phyloP scores from a whole-genome alignment of 2,797 vertebrate species.

The Sciaenops ocellatus region DNA sequence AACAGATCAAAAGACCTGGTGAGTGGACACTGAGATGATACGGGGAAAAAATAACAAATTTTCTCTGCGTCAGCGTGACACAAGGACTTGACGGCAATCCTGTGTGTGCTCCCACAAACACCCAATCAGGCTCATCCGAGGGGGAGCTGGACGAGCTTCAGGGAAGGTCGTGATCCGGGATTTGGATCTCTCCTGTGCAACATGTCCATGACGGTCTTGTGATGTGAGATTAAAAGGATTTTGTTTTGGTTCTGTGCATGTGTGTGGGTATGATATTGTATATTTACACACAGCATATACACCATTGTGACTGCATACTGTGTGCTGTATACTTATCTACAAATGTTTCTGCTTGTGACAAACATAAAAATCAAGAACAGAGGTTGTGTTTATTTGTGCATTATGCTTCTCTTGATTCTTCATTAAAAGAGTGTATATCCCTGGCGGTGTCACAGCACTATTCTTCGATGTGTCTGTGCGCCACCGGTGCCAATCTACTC shows the following conservation, averaged over 20 bases:
- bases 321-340: conserved; percentile 6
- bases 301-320: background rate
- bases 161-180: conserved; percentile 63
- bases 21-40: conserved; percentile 23
- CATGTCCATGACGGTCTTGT: conserved; percentile 48
- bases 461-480: conserved; percentile 19
- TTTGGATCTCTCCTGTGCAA: conserved; percentile 65
- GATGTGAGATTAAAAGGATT: conserved; percentile 63
- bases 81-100: conserved; percentile 10
- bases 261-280: conserved; percentile 28
- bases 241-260: conserved; percentile 23
- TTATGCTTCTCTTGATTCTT: conserved; percentile 31
- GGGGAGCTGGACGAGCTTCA: conserved; percentile 51
- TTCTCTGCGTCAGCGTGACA: conserved; percentile 37
- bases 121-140: conserved; percentile 39
- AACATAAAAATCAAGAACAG: background rate
- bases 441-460: conserved; percentile 20
- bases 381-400: background rate
- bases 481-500: background rate
- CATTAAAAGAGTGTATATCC: conserved; percentile 6
- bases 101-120: conserved; percentile 38
- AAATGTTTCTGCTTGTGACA: conserved; percentile 10
- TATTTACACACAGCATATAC: background rate
- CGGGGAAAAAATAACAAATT: conserved; percentile 35
- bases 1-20: conserved; percentile 8